phyloP scores from a whole-genome alignment of 2,797 vertebrate species.

The Craterocephalus amniculus region DNA sequence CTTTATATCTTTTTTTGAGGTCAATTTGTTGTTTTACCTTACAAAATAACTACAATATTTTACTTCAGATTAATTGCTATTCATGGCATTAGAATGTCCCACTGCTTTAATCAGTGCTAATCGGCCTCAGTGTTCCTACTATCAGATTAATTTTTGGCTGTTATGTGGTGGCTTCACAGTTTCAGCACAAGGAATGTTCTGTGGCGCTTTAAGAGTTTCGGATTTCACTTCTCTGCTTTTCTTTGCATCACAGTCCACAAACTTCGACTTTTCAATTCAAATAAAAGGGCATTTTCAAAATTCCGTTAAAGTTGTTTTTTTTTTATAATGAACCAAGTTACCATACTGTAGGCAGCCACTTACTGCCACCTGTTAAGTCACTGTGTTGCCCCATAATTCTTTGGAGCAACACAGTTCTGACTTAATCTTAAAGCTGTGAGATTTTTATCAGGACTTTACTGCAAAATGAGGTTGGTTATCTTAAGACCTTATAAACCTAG shows the following conservation, averaged over 20 bases:
- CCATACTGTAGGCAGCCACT: neutral
- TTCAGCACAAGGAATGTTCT: neutral
- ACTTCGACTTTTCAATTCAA: neutral
- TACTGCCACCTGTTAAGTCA: too few relatives aligned
- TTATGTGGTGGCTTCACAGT: neutral
- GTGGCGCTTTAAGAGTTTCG: too few relatives aligned
- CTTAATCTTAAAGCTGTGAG: neutral
- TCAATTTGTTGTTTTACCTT: neutral
- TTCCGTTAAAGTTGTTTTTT: neutral
- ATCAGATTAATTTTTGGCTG: neutral
- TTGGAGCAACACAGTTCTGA: too few relatives aligned
- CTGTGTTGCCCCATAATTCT: too few relatives aligned
- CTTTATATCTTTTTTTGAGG: neutral
- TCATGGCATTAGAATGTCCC: neutral
- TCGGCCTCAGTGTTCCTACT: slow-evolving; percentile 6
- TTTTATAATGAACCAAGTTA: neutral
- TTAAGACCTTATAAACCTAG: neutral
- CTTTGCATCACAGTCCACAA: neutral
- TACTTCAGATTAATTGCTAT: neutral
- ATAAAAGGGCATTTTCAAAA: neutral
- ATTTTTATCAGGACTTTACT: slow-evolving; percentile 4
- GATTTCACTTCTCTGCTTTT: neutral
- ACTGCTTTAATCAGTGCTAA: neutral
- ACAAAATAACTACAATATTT: neutral
- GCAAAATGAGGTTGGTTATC: neutral